Conservation (phyloP, 2,113 vertebrate species). For the Cephalopterus ornatus region DNA sequence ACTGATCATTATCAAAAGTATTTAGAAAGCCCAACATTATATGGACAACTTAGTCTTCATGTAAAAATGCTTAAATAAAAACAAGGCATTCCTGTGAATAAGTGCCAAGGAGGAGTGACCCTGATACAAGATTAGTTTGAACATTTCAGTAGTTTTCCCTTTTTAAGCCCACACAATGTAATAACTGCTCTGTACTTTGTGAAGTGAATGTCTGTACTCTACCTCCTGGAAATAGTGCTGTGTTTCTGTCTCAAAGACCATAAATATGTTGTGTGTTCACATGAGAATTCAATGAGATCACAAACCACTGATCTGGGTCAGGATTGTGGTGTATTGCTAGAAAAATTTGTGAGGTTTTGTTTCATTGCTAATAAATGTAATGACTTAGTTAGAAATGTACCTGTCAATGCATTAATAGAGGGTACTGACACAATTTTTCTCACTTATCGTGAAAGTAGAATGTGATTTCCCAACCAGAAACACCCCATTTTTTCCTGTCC, state of each 20-base stretch:
- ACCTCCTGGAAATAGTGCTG: background rate
- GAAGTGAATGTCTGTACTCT: background rate
- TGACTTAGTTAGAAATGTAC: background rate
- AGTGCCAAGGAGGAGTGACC: background rate
- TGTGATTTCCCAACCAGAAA: background rate
- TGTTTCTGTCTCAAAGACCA: background rate
- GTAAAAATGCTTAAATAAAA: background rate
- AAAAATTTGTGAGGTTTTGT: background rate
- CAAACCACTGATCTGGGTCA: background rate
- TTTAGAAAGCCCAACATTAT: background rate
- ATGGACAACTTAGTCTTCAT: background rate
- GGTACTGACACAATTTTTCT: background rate
- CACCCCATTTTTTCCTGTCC: background rate
- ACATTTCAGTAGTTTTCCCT: background rate
- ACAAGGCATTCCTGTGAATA: background rate
- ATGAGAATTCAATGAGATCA: background rate
- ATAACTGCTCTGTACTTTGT: background rate
- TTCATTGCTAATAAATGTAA: background rate
- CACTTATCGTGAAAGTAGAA: background rate
- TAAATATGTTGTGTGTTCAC: fast-evolving
- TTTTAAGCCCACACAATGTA: background rate
- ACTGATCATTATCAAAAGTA: background rate
- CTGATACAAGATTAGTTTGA: background rate
- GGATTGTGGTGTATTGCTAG: background rate
- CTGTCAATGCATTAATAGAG: background rate